Evolutionary conservation across 2,797 vertebrate genomes (phyloP), one percentile per base, ranked within the genome.

Genomic region (Liparis tanakae): DNA sequence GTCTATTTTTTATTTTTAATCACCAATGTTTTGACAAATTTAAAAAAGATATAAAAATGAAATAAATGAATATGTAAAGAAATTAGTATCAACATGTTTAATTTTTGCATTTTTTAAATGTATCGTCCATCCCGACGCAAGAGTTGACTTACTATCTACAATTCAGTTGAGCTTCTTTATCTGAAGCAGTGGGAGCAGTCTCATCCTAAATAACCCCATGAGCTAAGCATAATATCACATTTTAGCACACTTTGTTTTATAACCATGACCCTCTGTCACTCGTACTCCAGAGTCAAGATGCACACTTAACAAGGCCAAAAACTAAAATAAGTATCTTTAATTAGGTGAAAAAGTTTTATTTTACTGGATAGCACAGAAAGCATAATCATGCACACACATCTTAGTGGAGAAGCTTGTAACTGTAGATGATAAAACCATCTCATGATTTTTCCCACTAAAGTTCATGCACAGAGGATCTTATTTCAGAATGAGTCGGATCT

Each of bases 401-500:
- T 69, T 25, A 55, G 22, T 53, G 20, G 61, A 66, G 55, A 18
- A 10, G 3, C 3, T 44, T 58, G 12, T 62, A 54, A 65, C 30
- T 54, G n/a, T 25, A 54, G 33, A 70, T 20, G 33, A 74, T 20
- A 17, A 7, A 72, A 20, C 7, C 4, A 48, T 56, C 2, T 60
- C 6, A n/a, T 56, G 13, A 65, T 63, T 64, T 18, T 33, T n/a
- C 30, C 63, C 30, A 33, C 9, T 33, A 10, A 22, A 34, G 43
- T 22, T 43, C 37, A 41, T 25, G 34, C 36, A 59, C 36, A 15
- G 25, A 17, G 1, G 39, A 61, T 15, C 30, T 91, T 67, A 94
- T 67, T 92, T 93, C 70, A 91, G 67, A 72, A 90, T 69, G 12
- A 92, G 10, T 12, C 89, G 80, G 6, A 70, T 83, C 18, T 86